phyloP scores from a whole-genome alignment of 1,140 invertebrate species.

The Hypsibius dujardini region DNA sequence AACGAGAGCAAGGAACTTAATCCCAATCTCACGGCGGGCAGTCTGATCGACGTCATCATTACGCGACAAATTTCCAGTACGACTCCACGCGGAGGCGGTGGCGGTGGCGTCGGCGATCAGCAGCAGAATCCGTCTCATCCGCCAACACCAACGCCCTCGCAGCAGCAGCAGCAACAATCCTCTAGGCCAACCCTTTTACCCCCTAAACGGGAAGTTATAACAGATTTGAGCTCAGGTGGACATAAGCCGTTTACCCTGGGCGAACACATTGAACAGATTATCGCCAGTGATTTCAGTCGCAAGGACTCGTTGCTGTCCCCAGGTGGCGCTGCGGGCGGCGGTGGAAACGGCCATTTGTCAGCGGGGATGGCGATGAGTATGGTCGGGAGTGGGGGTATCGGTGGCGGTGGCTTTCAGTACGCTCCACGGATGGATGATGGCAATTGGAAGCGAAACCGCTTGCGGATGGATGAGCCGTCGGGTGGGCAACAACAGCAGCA shows the following conservation, averaged over 20 bases:
- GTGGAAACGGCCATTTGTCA: too few relatives aligned
- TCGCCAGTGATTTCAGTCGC: not conserved
- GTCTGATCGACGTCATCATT: slow-evolving; percentile 14
- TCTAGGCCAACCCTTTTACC: not conserved
- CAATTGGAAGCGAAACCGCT: not conserved
- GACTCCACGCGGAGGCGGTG: not conserved
- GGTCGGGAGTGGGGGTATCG: too few relatives aligned
- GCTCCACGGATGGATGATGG: not conserved
- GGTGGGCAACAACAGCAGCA: not conserved
- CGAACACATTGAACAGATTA: slow-evolving; percentile 15
- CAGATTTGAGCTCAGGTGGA: not conserved
- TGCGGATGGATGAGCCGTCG: slow-evolving; percentile 4
- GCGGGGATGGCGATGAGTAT: too few relatives aligned
- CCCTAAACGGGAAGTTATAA: not conserved
- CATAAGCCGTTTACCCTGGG: slow-evolving; percentile 14
- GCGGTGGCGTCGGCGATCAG: not conserved
- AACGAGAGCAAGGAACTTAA: not conserved
- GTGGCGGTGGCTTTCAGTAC: too few relatives aligned
- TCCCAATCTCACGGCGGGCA: slow-evolving; percentile 11
- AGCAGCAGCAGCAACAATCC: slow-evolving; percentile 3
- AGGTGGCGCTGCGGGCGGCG: not conserved
- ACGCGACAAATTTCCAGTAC: not conserved
- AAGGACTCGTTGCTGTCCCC: not conserved
- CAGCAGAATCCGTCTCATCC: not conserved
- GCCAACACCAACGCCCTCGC: not conserved